phyloP scores from a whole-genome alignment of 2,113 vertebrate species.

The Phylloscopus trochilus region DNA sequence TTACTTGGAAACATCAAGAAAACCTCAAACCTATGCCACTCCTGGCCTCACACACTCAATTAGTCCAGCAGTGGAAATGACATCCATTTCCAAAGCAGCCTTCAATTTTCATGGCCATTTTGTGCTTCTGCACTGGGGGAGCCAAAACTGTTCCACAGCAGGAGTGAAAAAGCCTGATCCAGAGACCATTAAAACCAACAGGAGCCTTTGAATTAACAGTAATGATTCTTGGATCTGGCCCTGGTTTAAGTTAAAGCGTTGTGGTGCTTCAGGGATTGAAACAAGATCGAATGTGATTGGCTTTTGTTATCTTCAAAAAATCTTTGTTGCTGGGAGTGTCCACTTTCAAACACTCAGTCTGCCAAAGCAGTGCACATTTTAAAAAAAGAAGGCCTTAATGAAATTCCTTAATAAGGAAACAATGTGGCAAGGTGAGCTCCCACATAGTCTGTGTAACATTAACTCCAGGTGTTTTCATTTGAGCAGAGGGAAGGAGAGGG shows the following conservation, averaged over 20 bases:
- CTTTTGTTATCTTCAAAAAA: not conserved
- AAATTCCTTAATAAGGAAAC: constrained; percentile 55
- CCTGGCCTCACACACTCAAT: not conserved
- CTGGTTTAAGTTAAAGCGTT: not conserved
- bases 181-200: constrained; percentile 38
- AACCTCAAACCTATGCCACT: not conserved
- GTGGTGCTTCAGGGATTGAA: not conserved
- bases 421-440: constrained; percentile 33
- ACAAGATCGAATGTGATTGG: not conserved
- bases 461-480: constrained; percentile 54
- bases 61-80: constrained; percentile 25
- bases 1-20: constrained; percentile 44
- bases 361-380: not conserved
- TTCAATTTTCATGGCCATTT: constrained; percentile 45
- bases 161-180: constrained; percentile 15
- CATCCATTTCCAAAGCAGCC: constrained; percentile 57
- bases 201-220: constrained; percentile 42
- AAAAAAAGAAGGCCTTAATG: constrained; percentile 53
- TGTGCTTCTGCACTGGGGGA: not conserved
- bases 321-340: not conserved
- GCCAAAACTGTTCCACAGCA: constrained; percentile 3
- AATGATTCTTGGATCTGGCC: constrained; percentile 9
- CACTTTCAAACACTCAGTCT: not conserved
- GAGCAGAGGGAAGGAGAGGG: not conserved
- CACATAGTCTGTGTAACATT: constrained; percentile 27